These are phyloP conservation scores for Drosophila kikkawai DNA, from an alignment of 1,140 invertebrate species.

Conservation along the genomic window DNA sequence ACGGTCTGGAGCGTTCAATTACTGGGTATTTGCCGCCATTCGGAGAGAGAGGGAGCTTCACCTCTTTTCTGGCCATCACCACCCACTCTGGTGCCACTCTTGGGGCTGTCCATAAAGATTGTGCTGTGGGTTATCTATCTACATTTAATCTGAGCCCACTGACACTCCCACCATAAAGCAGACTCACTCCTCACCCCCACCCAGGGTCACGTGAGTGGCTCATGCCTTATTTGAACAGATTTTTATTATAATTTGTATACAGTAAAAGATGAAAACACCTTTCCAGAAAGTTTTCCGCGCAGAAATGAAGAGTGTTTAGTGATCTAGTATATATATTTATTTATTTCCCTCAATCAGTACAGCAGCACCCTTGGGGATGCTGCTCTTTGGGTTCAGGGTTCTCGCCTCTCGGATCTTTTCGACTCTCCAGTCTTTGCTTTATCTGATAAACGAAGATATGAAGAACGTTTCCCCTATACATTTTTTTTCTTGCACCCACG, in stretches of 20 bases:
- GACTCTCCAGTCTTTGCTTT: constrained; percentile 29
- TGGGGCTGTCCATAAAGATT: constrained; percentile 47
- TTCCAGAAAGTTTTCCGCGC: constrained; percentile 2
- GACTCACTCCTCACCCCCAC: constrained; percentile 2
- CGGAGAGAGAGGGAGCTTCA: constrained; percentile 4
- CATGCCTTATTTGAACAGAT: constrained; percentile 44
- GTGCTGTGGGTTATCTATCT: constrained; percentile 22
- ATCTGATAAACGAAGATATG: constrained; percentile 39
- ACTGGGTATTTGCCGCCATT: background rate
- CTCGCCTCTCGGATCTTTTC: background rate
- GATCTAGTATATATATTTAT: constrained; percentile 1
- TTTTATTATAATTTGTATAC: constrained; percentile 41
- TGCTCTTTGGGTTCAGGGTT: constrained; percentile 19
- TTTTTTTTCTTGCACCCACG: constrained; percentile 24
- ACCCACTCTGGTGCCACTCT: background rate
- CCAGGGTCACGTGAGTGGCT: constrained; percentile 36
- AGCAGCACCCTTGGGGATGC: constrained; percentile 20
- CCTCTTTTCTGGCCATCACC: background rate
- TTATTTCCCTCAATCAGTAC: constrained; percentile 21
- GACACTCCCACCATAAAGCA: constrained; percentile 20
- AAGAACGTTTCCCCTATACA: constrained; percentile 7
- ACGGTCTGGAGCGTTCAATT: constrained; percentile 34
- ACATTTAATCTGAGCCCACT: constrained; percentile 28
- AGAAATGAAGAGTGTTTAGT: background rate
- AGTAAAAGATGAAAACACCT: constrained; percentile 28